Base-by-base conservation (phyloP, 2,113 vertebrate genomes). In the Pipa parva region DNA sequence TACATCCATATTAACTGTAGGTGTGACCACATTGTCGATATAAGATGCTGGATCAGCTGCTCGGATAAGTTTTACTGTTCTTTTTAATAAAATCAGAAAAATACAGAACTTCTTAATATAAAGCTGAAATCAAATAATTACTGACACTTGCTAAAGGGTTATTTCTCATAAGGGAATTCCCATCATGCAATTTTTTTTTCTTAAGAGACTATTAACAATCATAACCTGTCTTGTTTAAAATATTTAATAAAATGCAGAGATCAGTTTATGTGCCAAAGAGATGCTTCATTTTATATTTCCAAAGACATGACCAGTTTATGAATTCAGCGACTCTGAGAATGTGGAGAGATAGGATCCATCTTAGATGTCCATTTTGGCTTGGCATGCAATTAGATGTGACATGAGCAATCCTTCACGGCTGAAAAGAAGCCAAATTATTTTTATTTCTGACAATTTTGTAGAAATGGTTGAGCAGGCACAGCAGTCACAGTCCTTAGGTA, bases 361-460 rank as follows among this genome's bases (percentile, higher is more conserved):
- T 51, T 13, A 51, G 49, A 51, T 51, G 49, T 51, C 49, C 24
- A 51, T 51, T 25, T 26, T 51, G 49, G 26, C 21, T 51, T 12
- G 49, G 3, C 26, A 13, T 24, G 49, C 49, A 24, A 51, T 51
- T 51, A 51, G 24, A 51, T 13, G 7, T 51, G 49, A 51, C 22
- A 51, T n/a, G 49, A 51, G 24, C 49, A 24, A 51, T 51, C 24
- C 11, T 51, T 51, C 49, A 51, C 49, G 26, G 24, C 49, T 51
- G 49, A 9, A 20, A 13, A 51, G 49, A 51, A 17, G 2, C 42
- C 15, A 17, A n/a, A 15, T 26, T 51, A 25, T 51, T 51, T 51
- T 51, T 21, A 25, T 26, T 26, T 26, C 49, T 51, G 49, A 51
- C 49, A 51, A 22, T 51, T 51, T 51, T 51, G 26, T 51, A 25